Evolutionary conservation across 2,888 invertebrate species (phyloP).

Genomic region (Bombylius discolor): DNA sequence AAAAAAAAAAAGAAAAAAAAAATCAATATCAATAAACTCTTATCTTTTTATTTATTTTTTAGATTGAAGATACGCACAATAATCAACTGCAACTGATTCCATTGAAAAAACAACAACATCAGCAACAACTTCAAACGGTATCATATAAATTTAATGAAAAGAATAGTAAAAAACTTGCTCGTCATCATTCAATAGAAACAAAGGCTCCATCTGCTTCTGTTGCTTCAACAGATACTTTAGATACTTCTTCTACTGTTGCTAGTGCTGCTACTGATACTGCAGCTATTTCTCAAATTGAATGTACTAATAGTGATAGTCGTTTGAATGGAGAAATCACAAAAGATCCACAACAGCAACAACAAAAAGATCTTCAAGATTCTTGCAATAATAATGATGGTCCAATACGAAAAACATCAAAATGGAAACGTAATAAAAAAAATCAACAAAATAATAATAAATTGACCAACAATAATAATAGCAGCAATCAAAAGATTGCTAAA

Average conservation of each 20-base stretch:
- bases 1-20: no score
- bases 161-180: neutral
- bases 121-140: neutral
- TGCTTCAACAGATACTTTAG: neutral
- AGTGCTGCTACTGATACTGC: neutral
- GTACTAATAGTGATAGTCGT: neutral
- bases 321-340: neutral
- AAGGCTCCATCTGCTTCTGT: neutral
- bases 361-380: neutral
- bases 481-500: neutral
- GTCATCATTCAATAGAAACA: constrained; percentile 2
- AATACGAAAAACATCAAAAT: neutral
- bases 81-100: constrained; percentile 4
- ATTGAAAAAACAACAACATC: neutral
- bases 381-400: neutral
- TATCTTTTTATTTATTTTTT: neutral
- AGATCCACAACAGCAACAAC: neutral
- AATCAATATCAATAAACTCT: no score
- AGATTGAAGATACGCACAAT: constrained; percentile 4
- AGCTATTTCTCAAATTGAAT: neutral
- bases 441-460: neutral
- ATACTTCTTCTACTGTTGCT: neutral
- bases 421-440: neutral
- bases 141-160: constrained; percentile 4
- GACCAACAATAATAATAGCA: neutral